phyloP scores from a whole-genome alignment of 23 tunicate species.

The Aplidium turbinatum region DNA sequence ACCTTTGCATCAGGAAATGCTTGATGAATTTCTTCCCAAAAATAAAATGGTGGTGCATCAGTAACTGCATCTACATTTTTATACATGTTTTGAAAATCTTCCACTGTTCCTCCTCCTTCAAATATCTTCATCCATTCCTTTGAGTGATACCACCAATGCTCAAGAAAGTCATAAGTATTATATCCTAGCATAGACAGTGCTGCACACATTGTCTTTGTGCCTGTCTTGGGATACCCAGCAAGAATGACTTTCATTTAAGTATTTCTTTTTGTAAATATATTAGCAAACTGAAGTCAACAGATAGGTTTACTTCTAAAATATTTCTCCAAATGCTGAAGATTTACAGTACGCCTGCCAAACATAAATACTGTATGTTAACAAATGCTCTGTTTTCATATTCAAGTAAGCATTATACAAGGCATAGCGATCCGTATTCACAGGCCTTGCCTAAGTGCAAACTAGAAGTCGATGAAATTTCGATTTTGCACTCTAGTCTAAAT shows the following conservation, averaged over 20 bases:
- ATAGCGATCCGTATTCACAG: no score
- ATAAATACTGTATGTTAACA: no score
- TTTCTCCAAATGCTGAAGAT: no score
- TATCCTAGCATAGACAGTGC: conserved; percentile 23
- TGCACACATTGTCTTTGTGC: conserved; percentile 15
- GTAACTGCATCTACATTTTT: conserved; percentile 15
- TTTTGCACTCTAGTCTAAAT: no score
- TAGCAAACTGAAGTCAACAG: no score
- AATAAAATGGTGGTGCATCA: conserved; percentile 13
- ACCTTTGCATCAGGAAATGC: conserved; percentile 23
- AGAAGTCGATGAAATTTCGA: no score
- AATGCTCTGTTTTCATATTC: no score
- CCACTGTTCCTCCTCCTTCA: neutral
- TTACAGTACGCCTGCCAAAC: no score
- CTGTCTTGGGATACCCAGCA: conserved; percentile 31
- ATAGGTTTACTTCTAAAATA: no score
- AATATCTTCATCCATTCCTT: conserved; percentile 20
- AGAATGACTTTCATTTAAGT: conserved; percentile 30
- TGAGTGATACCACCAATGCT: conserved; percentile 10
- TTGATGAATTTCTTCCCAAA: conserved; percentile 25
- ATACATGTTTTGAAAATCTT: conserved; percentile 12
- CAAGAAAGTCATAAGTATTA: conserved; percentile 12
- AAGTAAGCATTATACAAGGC: no score
- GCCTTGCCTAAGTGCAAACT: no score
- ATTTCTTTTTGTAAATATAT: no score